Conservation (phyloP, 2,113 vertebrate species). For the Cryptotis parvus region DNA sequence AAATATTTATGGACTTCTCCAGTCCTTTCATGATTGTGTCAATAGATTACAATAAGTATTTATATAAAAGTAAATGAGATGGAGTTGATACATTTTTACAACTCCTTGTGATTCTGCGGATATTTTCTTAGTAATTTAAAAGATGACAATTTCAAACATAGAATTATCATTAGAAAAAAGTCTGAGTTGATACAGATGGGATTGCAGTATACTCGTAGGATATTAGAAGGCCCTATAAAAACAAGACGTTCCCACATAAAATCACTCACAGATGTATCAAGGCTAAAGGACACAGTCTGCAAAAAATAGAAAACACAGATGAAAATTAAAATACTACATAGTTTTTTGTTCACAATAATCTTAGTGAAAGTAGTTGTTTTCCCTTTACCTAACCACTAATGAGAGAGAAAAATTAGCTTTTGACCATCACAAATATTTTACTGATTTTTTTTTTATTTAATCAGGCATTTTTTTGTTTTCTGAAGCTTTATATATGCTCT, state of each 20-base stretch:
- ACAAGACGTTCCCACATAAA: background rate
- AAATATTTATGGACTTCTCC: background rate
- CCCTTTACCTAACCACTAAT: background rate
- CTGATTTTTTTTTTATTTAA: background rate
- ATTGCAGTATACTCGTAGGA: background rate
- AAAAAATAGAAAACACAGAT: constrained; percentile 21
- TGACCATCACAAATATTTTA: constrained; percentile 3
- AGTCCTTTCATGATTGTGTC: constrained; percentile 14
- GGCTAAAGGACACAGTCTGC: background rate
- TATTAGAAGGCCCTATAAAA: background rate
- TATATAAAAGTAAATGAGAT: background rate
- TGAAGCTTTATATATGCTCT: background rate
- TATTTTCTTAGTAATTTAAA: constrained; percentile 36
- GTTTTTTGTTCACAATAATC: background rate
- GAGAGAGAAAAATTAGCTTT: background rate
- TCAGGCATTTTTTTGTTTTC: background rate
- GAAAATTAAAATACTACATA: constrained; percentile 8
- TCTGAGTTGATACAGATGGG: background rate
- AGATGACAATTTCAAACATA: constrained; percentile 42
- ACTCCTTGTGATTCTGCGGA: background rate
- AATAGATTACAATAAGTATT: background rate
- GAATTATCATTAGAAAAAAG: background rate
- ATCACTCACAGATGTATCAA: background rate
- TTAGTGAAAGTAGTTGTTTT: too few relatives aligned
- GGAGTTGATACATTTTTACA: background rate